Conservation (phyloP, 1,140 invertebrate genomes). For the Saccostrea echinata region DNA sequence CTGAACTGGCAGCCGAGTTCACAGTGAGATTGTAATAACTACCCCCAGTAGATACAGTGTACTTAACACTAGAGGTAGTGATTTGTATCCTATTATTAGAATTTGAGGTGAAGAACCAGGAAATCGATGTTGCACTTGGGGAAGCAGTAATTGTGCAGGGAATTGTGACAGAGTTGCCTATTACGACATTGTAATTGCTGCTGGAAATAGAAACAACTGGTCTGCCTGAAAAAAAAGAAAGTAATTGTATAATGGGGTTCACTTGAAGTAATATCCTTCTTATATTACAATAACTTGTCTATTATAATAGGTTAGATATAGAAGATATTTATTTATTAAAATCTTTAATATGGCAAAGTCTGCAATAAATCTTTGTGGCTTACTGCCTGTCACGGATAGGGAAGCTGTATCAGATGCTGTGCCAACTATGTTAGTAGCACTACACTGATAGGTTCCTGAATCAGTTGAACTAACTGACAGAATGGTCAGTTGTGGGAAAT, state of each 20-base stretch:
- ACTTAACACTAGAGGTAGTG: conserved; percentile 11
- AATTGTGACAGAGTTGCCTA: conserved; percentile 33
- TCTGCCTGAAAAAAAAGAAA: conserved; percentile 30
- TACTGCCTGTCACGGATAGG: conserved; percentile 50
- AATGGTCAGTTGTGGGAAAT: conserved; percentile 45
- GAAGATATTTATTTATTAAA: background rate
- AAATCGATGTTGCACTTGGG: conserved; percentile 31
- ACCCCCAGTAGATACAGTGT: background rate
- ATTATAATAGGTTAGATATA: background rate
- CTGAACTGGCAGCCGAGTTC: background rate
- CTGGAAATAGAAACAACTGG: conserved; percentile 48
- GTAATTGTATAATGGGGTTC: background rate
- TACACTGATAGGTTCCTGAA: conserved; percentile 49
- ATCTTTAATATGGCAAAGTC: background rate
- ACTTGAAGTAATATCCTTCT: background rate
- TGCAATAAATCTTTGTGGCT: background rate
- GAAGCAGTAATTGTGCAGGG: conserved; percentile 42
- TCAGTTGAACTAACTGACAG: conserved; percentile 25
- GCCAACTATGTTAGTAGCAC: conserved; percentile 49
- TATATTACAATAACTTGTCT: background rate
- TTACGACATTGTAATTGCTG: conserved; percentile 44
- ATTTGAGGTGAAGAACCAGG: conserved; percentile 42
- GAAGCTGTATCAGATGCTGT: conserved; percentile 38
- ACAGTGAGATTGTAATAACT: conserved; percentile 44
- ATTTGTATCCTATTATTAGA: conserved; percentile 29